A percentile compares a stretch with the other conserved stretches of the same genome.
Evolutionary conservation across 2,797 vertebrate species (phyloP).

Genomic region (Urocyon cinereoargenteus): DNA sequence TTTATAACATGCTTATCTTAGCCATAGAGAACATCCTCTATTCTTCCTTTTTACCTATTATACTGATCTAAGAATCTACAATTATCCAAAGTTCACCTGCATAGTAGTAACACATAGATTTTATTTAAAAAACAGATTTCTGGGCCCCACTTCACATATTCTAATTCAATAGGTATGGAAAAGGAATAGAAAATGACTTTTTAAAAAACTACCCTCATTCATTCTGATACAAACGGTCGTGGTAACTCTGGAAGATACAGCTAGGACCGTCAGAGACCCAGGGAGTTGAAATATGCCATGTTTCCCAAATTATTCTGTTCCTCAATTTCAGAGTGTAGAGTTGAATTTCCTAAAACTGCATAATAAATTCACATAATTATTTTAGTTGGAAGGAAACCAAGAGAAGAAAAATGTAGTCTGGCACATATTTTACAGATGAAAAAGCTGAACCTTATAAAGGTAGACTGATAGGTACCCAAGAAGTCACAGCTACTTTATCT

Average conservation of each 20-base stretch:
- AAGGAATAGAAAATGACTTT: neutral
- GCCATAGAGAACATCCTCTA: neutral
- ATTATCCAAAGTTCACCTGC: neutral
- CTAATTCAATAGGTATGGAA: neutral
- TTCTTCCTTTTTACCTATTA: neutral
- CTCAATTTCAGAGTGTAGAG: neutral
- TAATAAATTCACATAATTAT: neutral
- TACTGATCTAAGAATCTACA: neutral
- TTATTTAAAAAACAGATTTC: conserved; percentile 4
- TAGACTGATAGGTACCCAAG: neutral
- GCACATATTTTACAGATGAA: neutral
- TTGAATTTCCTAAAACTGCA: neutral
- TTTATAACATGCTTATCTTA: neutral
- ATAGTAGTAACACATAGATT: neutral
- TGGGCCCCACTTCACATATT: neutral
- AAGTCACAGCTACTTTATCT: neutral
- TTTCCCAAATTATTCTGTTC: neutral
- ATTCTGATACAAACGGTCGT: neutral
- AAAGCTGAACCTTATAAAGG: neutral
- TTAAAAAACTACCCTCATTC: neutral
- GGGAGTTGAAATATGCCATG: neutral
- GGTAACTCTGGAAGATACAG: neutral
- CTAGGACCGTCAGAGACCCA: neutral
- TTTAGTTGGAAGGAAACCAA: neutral
- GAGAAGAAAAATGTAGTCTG: neutral